phyloP scores from a whole-genome alignment of 2,113 vertebrate genomes.

The Serinus canaria region DNA sequence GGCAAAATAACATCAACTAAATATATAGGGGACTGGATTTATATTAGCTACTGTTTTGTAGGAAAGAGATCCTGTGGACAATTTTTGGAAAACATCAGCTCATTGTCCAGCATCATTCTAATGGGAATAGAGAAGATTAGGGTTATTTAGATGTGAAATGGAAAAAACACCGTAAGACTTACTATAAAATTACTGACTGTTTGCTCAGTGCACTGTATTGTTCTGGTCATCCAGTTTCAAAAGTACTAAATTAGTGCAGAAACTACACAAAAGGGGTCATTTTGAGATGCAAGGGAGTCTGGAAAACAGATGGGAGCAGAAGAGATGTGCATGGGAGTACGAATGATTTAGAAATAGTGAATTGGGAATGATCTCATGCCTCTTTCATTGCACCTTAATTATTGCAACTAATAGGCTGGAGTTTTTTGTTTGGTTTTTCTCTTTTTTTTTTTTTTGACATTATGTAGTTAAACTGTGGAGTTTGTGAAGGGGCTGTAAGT shows the following conservation, averaged over 20 bases:
- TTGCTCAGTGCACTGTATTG: background rate
- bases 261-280: background rate
- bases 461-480: background rate
- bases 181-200: background rate
- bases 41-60: background rate
- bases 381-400: background rate
- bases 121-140: background rate
- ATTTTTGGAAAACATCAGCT: background rate
- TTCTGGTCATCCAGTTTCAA: background rate
- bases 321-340: background rate
- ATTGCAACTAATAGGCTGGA: background rate
- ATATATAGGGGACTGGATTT: background rate
- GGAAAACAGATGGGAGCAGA: background rate
- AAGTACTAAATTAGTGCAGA: background rate
- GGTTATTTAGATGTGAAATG: background rate
- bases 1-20: background rate
- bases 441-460: background rate
- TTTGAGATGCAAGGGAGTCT: background rate
- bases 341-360: background rate
- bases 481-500: background rate
- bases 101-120: background rate
- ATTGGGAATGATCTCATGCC: background rate
- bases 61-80: background rate
- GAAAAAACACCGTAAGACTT: background rate
- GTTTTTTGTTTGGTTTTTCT: no score